Percentiles rank a stretch among this genome's conserved stretches.
These are phyloP conservation scores for Paratrypauchen microcephalus DNA, from an alignment of 2,797 vertebrate genomes.

Conservation along the genomic window DNA sequence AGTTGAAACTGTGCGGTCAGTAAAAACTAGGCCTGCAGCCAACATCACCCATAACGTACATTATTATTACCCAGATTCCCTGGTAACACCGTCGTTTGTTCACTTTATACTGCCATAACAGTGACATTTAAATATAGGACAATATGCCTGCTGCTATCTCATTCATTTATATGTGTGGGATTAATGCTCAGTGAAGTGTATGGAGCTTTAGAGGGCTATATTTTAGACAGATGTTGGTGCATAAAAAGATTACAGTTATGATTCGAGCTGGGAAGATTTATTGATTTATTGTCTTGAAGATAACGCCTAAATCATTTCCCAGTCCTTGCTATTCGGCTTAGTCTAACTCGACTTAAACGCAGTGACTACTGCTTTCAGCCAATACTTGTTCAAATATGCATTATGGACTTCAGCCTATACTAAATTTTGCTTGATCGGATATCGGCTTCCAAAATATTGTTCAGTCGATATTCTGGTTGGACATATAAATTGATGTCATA, in stretches of 20 bases:
- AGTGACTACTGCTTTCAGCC: background rate
- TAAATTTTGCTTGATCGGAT: no score
- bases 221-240: background rate
- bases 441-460: no score
- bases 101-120: background rate
- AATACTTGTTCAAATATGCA: background rate
- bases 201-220: background rate
- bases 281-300: background rate
- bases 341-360: background rate
- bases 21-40: conserved; percentile 8
- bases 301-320: background rate
- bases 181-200: background rate
- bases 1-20: conserved; percentile 13
- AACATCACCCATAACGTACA: background rate
- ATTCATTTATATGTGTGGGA: background rate
- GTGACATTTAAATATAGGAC: conserved; percentile 1
- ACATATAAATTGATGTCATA: no score
- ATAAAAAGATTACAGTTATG: background rate
- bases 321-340: background rate
- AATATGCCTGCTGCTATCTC: background rate
- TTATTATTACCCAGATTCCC: conserved; percentile 12
- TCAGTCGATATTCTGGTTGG: no score
- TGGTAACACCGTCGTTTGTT: background rate
- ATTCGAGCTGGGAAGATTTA: background rate
- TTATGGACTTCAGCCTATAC: no score